Base-by-base conservation (phyloP, 2,113 vertebrate species). In the Prietella phreatophila region DNA sequence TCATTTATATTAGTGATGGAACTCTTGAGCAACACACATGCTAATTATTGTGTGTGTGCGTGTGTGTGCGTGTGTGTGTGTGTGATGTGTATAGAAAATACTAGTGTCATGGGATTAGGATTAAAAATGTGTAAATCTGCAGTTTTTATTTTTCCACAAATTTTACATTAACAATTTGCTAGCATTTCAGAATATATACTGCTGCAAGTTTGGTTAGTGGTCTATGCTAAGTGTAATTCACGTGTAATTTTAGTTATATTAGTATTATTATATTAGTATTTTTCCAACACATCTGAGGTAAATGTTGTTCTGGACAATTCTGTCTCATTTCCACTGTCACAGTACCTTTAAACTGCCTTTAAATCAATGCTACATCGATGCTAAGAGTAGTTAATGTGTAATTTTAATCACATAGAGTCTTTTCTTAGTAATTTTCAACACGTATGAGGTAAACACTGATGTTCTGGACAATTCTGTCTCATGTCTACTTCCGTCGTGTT, bases 1-100 rank as follows among this genome's bases (percentile, higher is more conserved):
- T 76, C 39, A 76, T 78, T 78, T 78, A 78, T 84, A 69, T n/a
- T 27, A 0, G 17, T 53, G 27, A 84, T 55, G 47, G 55, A 84
- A 47, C 47, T 22, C 17, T 53, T 36, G 47, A 65, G 65, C 63
- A 84, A 71, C 83, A 71, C 56, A 65, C 50, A 71, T 84, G 65
- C 83, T 55, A 71, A 84, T 17, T 61, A 58, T 36, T 5, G 4
- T 56, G 50, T 33, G 25, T 81, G 4, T 81, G 78, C 19, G 65
- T 67, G n/a, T 67, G 69, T 79, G 78, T 30, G 65, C 30, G n/a
- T 67, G 33, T 79, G 7, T 69, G 63, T 50, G 27, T 69, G 83
- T 20, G 6, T 47, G 11, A 39, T 79, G 3, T 69, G 0, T 6
- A 9, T 19, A 8, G 6, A 78, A n/a, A 47, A 42, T 39, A n/a